Evolutionary conservation across 2,113 vertebrate species (phyloP), one percentile per base, ranked within the genome.

Genomic region (Casuarius casuarius): DNA sequence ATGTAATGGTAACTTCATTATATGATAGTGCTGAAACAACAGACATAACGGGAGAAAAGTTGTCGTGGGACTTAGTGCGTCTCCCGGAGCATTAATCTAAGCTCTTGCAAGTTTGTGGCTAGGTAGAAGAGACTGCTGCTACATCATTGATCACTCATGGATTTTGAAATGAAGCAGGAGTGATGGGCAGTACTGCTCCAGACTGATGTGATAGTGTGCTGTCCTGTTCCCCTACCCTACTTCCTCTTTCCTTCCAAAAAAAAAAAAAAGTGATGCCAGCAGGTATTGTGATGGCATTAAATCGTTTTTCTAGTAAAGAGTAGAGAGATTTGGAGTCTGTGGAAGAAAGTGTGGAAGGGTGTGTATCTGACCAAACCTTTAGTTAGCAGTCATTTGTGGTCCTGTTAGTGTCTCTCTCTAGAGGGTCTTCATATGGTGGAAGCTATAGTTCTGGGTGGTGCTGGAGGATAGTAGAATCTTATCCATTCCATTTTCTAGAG

Each of bases 201-300:
- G 38, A 23, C 12, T 84, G 77, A 2, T 58, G 18, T 62, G 44
- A 25, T 75, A 35, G 26, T 61, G 12, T 38, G 33, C 10, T 20
- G 22, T 33, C 6, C 5, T 3, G 22, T 8, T 10, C 3, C 14
- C 33, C 56, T 7, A 12, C 7, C 2, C 8, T 38, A 38, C 38
- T 63, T 33, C 73, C 33, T 3, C 71, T 8, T 40, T 61, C 1
- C 3, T 18, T 33, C 38, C 1, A 10, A 26, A 31, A 18, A 46
- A n/a, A 22, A 65, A 20, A n/a, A 46, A 59, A 19, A 19, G 7
- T 48, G 31, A 12, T 1, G 8, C 9, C 52, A 9, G 5, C 12
- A 1, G 11, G 2, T 85, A 33, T 52, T 44, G 3, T 54, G 28
- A 40, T 56, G 44, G 19, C 26, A 35, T 65, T 44, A 19, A 79